Evolutionary conservation across 2,113 vertebrate species (phyloP).

Genomic region (Leucoraja erinaceus): DNA sequence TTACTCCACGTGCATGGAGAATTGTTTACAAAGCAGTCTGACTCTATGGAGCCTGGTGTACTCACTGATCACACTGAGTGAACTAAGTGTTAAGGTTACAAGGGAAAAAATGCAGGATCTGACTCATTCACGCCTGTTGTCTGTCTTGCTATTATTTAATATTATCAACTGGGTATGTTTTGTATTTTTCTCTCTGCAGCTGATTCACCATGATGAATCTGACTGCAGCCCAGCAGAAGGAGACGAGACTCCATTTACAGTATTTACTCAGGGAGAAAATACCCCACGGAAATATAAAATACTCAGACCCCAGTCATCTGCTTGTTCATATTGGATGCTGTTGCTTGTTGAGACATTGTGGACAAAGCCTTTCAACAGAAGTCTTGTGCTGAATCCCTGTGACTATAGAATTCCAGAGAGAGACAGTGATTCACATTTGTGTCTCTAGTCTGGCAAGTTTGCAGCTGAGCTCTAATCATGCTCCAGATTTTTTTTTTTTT

Average conservation of each 20-base stretch:
- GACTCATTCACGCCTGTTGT: background rate
- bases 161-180: background rate
- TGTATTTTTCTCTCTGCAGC: background rate
- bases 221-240: conserved; percentile 19
- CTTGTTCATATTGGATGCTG: background rate
- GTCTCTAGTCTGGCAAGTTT: background rate
- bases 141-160: conserved; percentile 19
- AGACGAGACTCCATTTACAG: conserved; percentile 24
- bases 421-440: conserved; percentile 33
- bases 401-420: background rate
- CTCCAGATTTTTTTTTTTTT: no score
- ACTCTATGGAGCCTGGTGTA: background rate
- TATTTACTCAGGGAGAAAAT: conserved; percentile 32
- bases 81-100: background rate
- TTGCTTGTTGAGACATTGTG: background rate
- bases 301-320: background rate
- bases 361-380: conserved; percentile 15
- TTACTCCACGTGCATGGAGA: background rate
- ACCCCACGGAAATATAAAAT: background rate
- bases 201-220: background rate
- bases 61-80: background rate
- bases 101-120: background rate
- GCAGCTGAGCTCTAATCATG: no score
- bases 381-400: conserved; percentile 8
- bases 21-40: background rate